Percentiles rank a stretch among this genome's conserved stretches.
These are phyloP conservation scores for Neotoma lepida DNA, from an alignment of 2,113 vertebrate species.

Conservation along the genomic window DNA sequence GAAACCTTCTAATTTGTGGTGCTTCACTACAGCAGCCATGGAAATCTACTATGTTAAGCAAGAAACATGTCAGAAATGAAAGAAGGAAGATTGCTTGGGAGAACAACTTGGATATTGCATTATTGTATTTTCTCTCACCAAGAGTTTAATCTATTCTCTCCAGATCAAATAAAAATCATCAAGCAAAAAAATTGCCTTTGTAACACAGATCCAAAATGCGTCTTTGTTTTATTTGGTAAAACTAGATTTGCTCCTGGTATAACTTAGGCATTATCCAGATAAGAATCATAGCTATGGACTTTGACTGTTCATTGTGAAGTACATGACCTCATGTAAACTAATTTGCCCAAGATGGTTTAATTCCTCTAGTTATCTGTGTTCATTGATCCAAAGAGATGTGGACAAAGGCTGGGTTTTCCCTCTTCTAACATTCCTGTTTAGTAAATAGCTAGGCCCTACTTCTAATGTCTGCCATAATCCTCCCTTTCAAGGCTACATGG, in stretches of 20 bases:
- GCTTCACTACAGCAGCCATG: background rate
- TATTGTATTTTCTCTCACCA: constrained; percentile 1
- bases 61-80: constrained; percentile 32
- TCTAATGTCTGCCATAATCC: background rate
- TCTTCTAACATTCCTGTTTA: background rate
- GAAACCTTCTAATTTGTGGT: background rate
- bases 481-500: background rate
- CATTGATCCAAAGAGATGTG: background rate
- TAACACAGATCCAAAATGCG: background rate
- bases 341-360: background rate
- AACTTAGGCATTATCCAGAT: background rate
- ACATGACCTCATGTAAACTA: background rate
- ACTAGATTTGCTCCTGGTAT: background rate
- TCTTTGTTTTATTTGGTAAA: constrained; percentile 17
- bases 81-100: background rate
- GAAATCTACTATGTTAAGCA: background rate
- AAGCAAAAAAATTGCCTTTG: background rate
- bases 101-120: constrained; percentile 5
- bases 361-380: background rate
- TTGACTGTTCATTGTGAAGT: background rate
- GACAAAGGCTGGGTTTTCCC: background rate
- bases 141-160: background rate
- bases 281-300: background rate
- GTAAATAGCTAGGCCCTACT: background rate
- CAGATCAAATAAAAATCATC: constrained; percentile 21